Base-by-base conservation (phyloP, 1,140 invertebrate genomes). In the Camponotus floridanus region DNA sequence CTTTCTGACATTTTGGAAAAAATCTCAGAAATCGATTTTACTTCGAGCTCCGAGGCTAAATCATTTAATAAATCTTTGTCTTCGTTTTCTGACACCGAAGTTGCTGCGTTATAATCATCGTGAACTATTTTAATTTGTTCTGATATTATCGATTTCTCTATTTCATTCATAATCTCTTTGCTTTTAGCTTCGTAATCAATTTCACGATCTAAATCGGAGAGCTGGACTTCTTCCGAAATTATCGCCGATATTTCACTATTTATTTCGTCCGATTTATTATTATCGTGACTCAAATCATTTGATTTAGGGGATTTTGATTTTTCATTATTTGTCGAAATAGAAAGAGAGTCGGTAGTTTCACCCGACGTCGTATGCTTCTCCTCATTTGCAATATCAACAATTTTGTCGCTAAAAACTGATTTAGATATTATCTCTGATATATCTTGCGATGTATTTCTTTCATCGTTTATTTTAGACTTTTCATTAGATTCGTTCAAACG, bases 81-180 rank as follows among this genome's bases (percentile, higher is more conserved):
- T 67, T 91, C 91, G 65, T 88, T 91, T 55, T 94, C 91, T 8
- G 92, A 74, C 39, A 90, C 8, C 33, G 31, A 68, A 8, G 39
- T 33, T 51, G 36, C 13, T 9, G 48, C 26, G 4, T 55, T 71
- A 26, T 80, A 42, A n/a, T 88, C 89, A 6, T 85, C 91, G 0
- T 83, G 55, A 3, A 78, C 67, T 13, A 33, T 59, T 81, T 93
- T 93, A 36, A 88, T 79, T 26, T 91, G 91, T 21, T 93, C 92
- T 2, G 91, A 93, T 33, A 94, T 91, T 76, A 94, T 93, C 0
- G 94, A 94, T 83, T 93, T 94, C 71, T 95, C 94, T 13, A 94
- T 92, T 80, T 93, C 92, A 62, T 94, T 94, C 6, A 94, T 65
- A 21, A 94, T 95, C 70, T 94, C 90, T 74, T 92, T 93, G 83